A percentile compares a stretch with the other conserved stretches of the same genome.
phyloP scores from a whole-genome alignment of 2,797 vertebrate genomes.

The Melanotaenia nigrans region DNA sequence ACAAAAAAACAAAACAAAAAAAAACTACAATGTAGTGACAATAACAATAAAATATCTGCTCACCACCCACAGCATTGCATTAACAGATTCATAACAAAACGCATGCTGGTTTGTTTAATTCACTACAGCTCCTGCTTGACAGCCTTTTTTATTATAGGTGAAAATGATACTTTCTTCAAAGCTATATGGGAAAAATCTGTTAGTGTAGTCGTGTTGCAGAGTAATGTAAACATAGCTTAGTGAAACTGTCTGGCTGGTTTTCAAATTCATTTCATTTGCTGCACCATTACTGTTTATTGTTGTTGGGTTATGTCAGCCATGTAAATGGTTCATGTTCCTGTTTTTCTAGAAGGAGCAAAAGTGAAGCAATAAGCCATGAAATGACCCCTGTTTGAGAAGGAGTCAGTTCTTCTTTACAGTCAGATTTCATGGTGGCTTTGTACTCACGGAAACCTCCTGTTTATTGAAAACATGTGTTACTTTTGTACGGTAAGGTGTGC shows the following conservation, averaged over 20 bases:
- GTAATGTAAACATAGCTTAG: slow-evolving; percentile 18
- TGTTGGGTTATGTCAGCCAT: slow-evolving; percentile 33
- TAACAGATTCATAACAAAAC: slow-evolving; percentile 31
- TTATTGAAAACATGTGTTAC: slow-evolving; percentile 4
- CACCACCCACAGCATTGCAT: slow-evolving; percentile 40
- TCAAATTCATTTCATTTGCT: slow-evolving; percentile 44
- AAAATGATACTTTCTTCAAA: background rate
- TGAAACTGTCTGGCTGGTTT: slow-evolving; percentile 18
- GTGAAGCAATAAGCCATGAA: slow-evolving; percentile 58
- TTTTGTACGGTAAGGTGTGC: background rate
- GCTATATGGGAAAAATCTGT: slow-evolving; percentile 2
- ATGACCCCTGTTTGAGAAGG: slow-evolving; percentile 39
- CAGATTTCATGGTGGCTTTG: background rate
- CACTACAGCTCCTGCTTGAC: background rate
- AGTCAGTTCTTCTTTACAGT: slow-evolving; percentile 16
- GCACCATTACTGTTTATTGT: slow-evolving; percentile 47
- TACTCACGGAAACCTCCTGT: background rate
- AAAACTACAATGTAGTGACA: slow-evolving; percentile 34
- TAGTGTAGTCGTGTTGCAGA: background rate
- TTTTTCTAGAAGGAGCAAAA: slow-evolving; percentile 36
- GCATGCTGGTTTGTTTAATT: slow-evolving; percentile 30
- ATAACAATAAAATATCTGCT: slow-evolving; percentile 45
- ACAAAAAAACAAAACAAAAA: slow-evolving; percentile 31
- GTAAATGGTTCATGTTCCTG: slow-evolving; percentile 37
- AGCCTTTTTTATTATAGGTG: slow-evolving; percentile 3